Base-by-base conservation (phyloP, 35 echinoderm and acorn worm species). In the Eucidaris tribuloides region DNA sequence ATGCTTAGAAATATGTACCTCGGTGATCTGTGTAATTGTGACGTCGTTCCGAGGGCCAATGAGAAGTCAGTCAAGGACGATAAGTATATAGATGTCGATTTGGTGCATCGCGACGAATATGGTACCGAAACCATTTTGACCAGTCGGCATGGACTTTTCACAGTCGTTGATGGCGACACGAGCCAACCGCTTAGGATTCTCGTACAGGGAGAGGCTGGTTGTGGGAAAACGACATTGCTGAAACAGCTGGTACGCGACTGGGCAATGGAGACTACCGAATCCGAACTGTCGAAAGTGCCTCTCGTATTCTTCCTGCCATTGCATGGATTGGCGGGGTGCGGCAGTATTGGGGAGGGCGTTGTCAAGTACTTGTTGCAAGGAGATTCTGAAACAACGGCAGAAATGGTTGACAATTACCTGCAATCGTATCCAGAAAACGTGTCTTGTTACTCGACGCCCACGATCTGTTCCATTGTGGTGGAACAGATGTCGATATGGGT, bases 361-460 rank as follows among this genome's bases (percentile, higher is more conserved):
- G 41, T 44, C 68, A 74, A n/a, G 68, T 44, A 17, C n/a, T 40
- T 74, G 22, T 11, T 74, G 68, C 37, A 35, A 7, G 44, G 7
- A n/a, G 68, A 74, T 0, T 1, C 68, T 20, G 15, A 22, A 3
- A 41, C 68, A 74, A 74, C 68, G 22, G 40, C 68, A 17, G 5
- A 36, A 2, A 74, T 74, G 68, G 41, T 74, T n/a, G 68, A 74
- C 44, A 40, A 42, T 18, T 74, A 41, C 68, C 68, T 74, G 14
- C 38, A 32, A 20, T 24, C 44, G 35, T 44, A 74, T 22, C 68
- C 68, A 17, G 40, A 74, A 22, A 74, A 44, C 34, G 9, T 3
- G 68, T 74, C 0, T n/a, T 74, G 19, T n/a, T 74, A 7, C 11
- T 74, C 24, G 68, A 74, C 20, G 68, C 35, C 11, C 44, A 35